These are phyloP conservation scores for Dorcus hopei DNA, from an alignment of 2,888 invertebrate species.

Conservation along the genomic window DNA sequence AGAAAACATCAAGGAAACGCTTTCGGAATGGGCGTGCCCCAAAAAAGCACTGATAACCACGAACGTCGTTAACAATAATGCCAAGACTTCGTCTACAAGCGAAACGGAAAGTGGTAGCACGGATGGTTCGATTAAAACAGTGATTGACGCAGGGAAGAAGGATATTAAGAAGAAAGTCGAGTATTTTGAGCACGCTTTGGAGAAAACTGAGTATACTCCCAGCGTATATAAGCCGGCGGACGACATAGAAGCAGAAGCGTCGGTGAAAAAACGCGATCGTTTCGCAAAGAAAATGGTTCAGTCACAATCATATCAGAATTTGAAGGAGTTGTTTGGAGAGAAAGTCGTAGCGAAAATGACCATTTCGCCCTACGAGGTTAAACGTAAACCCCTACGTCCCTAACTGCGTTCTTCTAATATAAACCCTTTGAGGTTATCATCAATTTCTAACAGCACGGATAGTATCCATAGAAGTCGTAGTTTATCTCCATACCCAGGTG, in stretches of 20 bases:
- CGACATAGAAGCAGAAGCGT: conserved; percentile 24
- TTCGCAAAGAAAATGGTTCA: conserved; percentile 40
- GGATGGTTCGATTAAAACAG: conserved; percentile 68
- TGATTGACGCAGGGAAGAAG: conserved; percentile 59
- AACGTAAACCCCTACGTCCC: background rate
- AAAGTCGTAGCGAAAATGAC: conserved; percentile 59
- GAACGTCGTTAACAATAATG: conserved; percentile 38
- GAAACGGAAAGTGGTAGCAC: conserved; percentile 73
- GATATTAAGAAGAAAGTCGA: conserved; percentile 72
- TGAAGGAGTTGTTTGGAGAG: conserved; percentile 82
- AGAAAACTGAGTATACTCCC: conserved; percentile 51
- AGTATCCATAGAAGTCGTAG: conserved; percentile 69
- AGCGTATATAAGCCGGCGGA: conserved; percentile 52
- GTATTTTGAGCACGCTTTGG: conserved; percentile 71
- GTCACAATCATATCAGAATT: conserved; percentile 69
- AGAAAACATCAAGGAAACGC: conserved; percentile 42
- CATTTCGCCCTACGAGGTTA: conserved; percentile 48
- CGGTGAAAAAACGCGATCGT: conserved; percentile 29
- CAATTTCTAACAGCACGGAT: conserved; percentile 57
- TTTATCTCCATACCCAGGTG: conserved; percentile 71
- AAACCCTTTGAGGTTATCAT: conserved; percentile 49
- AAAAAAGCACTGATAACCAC: conserved; percentile 41
- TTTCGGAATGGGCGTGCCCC: conserved; percentile 51
- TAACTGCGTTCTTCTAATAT: conserved; percentile 41
- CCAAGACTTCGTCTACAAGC: conserved; percentile 55